phyloP scores from a whole-genome alignment of 2,797 vertebrate species.

The Adelosebastes latens region DNA sequence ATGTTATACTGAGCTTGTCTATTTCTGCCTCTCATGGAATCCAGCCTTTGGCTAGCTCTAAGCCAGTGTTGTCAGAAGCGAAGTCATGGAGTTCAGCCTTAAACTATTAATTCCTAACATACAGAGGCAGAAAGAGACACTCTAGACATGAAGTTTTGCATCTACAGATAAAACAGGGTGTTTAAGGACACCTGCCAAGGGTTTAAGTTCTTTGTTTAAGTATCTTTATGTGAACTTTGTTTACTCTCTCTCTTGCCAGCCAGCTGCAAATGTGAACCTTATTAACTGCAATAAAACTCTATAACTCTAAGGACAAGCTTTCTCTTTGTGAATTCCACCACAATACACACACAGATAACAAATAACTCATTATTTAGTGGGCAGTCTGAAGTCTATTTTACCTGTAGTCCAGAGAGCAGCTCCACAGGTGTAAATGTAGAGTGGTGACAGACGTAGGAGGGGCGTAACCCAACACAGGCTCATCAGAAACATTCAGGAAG shows the following conservation, averaged over 20 bases:
- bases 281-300: neutral
- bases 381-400: slow-evolving; percentile 51
- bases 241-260: neutral
- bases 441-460: slow-evolving; percentile 94
- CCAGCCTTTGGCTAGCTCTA: neutral
- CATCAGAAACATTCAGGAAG: slow-evolving; percentile 96
- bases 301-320: neutral
- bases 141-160: neutral
- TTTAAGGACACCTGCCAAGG: neutral
- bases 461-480: slow-evolving; percentile 96
- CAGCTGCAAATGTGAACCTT: neutral
- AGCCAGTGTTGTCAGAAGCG: neutral
- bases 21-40: neutral
- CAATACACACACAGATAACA: neutral
- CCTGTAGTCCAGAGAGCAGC: slow-evolving; percentile 97
- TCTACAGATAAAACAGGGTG: neutral
- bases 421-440: slow-evolving; percentile 92
- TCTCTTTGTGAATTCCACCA: neutral
- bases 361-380: neutral
- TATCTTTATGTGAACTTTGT: neutral
- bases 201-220: neutral
- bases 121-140: neutral
- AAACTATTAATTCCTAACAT: neutral
- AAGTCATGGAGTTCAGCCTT: neutral
- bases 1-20: neutral